Evolutionary conservation across 2,113 vertebrate genomes (phyloP), one percentile per base, ranked within the genome.

Genomic region (Nothoprocta pentlandii): DNA sequence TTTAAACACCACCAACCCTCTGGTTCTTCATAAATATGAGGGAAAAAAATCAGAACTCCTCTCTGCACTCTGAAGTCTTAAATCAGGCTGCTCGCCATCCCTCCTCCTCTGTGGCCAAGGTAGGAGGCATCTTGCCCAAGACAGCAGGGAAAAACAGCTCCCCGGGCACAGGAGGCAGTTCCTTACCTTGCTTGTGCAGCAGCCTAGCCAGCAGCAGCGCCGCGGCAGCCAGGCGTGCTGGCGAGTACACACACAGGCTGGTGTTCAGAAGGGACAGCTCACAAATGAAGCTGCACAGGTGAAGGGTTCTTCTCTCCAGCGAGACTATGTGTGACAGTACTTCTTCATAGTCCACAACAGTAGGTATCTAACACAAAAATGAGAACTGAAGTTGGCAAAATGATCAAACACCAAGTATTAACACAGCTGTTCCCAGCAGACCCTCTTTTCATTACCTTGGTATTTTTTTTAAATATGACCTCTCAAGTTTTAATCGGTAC

Each of bases 181-280:
- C 11, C 93, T 97, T 97, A 99, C 99, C 98, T 82, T 99, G 99
- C 82, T 98, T 95, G 44, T 99, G 99, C 16, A 98, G 97, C 8
- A 98, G 96, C 87, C 98, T 98, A 1, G 99, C 98, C 26, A 99
- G 98, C 75, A 99, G 97, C 58, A 99, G 97, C 3, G 98, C 97
- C 4, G 98, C 98, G 1, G 98, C 98, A 53, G 99, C 99, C 80
- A 99, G 96, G 71, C 20, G 97, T 86, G 99, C 98, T 0, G 98
- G 98, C 8, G 98, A 97, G 1, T 98, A 98, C 17, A 97, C 10
- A 3, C 98, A 97, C 30, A 99, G 98, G 84, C 98, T 97, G 0
- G 98, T 98, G 96, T 98, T 98, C 46, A 99, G 96, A 81, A 99
- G 98, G 1, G 99, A 99, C 30, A 99, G 98, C 81, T 99, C 99